phyloP scores from a whole-genome alignment of 2,113 vertebrate genomes.

The Kryptolebias marmoratus region DNA sequence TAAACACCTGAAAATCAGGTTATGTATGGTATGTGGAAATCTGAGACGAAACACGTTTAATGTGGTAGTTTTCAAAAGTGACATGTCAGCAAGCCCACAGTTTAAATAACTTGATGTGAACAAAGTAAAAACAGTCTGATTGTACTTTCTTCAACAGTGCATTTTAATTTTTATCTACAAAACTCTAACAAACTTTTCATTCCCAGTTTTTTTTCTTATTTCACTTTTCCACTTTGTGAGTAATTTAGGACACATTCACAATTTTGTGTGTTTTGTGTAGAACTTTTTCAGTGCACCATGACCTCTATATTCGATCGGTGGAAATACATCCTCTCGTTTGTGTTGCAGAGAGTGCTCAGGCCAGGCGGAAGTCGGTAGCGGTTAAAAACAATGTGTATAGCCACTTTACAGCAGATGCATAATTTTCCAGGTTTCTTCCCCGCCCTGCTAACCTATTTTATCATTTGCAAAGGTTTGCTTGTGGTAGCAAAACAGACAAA shows the following conservation, averaged over 20 bases:
- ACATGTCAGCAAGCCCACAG: slow-evolving; percentile 7
- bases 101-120: slow-evolving; percentile 25
- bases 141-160: neutral
- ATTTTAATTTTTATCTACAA: neutral
- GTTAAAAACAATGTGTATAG: slow-evolving; percentile 55
- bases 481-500: slow-evolving; percentile 73
- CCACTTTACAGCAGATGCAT: slow-evolving; percentile 45
- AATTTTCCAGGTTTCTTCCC: slow-evolving; percentile 70
- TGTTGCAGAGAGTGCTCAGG: slow-evolving; percentile 25
- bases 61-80: slow-evolving; percentile 31
- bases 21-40: slow-evolving; percentile 31
- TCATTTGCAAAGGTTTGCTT: slow-evolving; percentile 66
- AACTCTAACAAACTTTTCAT: neutral
- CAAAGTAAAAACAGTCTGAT: slow-evolving; percentile 12
- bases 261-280: neutral
- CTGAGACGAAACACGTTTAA: slow-evolving; percentile 16
- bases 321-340: slow-evolving; percentile 32
- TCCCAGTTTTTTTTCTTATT: neutral
- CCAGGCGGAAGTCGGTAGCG: slow-evolving; percentile 60
- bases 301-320: slow-evolving; percentile 46
- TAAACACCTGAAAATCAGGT: slow-evolving; percentile 37
- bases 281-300: slow-evolving; percentile 19
- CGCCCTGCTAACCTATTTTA: slow-evolving; percentile 79
- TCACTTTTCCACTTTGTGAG: neutral
- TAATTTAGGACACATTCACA: neutral